Conservation (phyloP, 1,140 invertebrate species). For the Schmidtea mediterranea region DNA sequence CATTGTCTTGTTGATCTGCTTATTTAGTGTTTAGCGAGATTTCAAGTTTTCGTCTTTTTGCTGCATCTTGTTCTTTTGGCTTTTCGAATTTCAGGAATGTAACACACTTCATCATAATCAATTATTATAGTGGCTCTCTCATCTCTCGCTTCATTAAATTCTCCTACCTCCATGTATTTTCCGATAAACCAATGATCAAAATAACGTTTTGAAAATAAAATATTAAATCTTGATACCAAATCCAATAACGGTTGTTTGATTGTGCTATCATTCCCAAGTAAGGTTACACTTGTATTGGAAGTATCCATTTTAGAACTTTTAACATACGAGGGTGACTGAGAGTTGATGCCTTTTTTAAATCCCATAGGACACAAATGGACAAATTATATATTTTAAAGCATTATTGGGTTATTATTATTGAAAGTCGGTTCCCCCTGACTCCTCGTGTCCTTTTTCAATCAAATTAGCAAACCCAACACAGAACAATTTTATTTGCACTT, state of each 20-base stretch:
- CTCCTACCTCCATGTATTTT: constrained; percentile 7
- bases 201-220: constrained; percentile 10
- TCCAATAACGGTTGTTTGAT: background rate
- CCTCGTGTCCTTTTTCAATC: too few relatives aligned
- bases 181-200: constrained; percentile 17
- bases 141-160: constrained; percentile 15
- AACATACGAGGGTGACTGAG: constrained; percentile 15
- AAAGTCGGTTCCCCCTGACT: too few relatives aligned
- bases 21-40: too few relatives aligned
- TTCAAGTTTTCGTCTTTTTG: too few relatives aligned
- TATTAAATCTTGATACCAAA: constrained; percentile 15
- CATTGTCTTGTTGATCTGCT: too few relatives aligned
- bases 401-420: too few relatives aligned
- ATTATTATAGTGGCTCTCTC: constrained; percentile 12
- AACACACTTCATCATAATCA: constrained; percentile 12
- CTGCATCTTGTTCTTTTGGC: constrained; percentile 7
- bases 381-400: constrained; percentile 9
- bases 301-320: constrained; percentile 18
- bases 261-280: background rate
- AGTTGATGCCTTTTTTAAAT: constrained; percentile 18
- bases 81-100: constrained; percentile 6
- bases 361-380: constrained; percentile 12
- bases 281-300: constrained; percentile 12
- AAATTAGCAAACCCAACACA: too few relatives aligned
- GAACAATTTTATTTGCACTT: too few relatives aligned